A percentile compares a stretch with the other conserved stretches of the same genome.
Conservation (phyloP, 1,140 invertebrate species). For the Spodoptera frugiperda region DNA sequence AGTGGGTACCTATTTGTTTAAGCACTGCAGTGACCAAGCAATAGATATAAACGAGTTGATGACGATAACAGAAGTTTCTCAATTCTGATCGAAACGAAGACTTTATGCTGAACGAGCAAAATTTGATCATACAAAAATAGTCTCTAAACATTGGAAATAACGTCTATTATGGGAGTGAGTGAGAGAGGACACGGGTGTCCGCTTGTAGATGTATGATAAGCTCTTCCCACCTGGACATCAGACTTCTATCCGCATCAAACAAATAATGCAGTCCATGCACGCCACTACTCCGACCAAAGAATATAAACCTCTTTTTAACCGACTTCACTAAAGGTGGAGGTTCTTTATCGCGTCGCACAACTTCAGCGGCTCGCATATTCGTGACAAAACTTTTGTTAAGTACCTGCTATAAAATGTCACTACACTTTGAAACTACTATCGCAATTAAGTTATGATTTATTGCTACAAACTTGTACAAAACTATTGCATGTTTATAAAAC, state of each 20-base stretch:
- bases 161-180: no score
- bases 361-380: conserved; percentile 11
- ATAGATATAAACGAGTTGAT: no score
- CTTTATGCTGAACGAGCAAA: no score
- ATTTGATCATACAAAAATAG: no score
- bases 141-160: no score
- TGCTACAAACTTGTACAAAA: conserved; percentile 5
- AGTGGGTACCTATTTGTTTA: no score
- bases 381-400: background rate
- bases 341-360: background rate
- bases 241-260: conserved; percentile 49
- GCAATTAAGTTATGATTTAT: background rate
- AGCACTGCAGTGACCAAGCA: no score
- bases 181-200: no score
- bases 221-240: background rate
- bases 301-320: conserved; percentile 48
- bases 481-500: conserved; percentile 12
- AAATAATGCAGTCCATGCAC: conserved; percentile 64
- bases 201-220: no score
- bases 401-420: background rate
- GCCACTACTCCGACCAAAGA: conserved; percentile 62
- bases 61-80: no score
- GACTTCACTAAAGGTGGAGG: background rate
- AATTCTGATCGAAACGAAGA: no score
- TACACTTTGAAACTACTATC: background rate